Percentiles rank a stretch among this genome's conserved stretches.
These are phyloP conservation scores for Phocides pigmalion DNA, from an alignment of 1,140 invertebrate species.

Conservation along the genomic window DNA sequence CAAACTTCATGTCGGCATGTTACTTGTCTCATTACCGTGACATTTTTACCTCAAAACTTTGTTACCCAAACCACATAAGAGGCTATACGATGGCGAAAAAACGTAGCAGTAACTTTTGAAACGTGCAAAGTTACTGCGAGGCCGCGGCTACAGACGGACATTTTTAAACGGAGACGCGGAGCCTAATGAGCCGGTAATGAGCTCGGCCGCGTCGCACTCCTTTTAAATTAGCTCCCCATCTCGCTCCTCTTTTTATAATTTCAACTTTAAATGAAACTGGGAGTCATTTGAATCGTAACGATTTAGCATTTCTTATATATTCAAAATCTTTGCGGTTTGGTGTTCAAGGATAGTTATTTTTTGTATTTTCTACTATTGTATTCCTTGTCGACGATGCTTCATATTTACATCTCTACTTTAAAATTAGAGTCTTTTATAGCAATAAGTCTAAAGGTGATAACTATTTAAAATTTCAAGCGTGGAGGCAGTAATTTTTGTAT, in stretches of 20 bases:
- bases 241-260: background rate
- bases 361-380: too few species aligned
- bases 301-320: background rate
- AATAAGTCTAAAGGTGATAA: too few species aligned
- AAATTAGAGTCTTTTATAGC: too few species aligned
- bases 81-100: background rate
- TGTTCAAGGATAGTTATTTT: too few species aligned
- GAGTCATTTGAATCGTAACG: background rate
- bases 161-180: background rate
- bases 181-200: constrained; percentile 9
- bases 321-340: too few species aligned
- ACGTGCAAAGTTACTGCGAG: too few species aligned
- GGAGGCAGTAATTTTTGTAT: too few species aligned
- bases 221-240: background rate
- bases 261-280: background rate
- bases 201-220: background rate
- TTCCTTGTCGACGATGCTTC: too few species aligned
- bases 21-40: background rate
- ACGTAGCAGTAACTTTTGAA: background rate
- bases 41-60: background rate
- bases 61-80: background rate
- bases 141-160: background rate
- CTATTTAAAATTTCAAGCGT: too few species aligned
- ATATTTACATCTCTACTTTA: too few species aligned
- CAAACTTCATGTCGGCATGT: too few species aligned